Base-by-base conservation (phyloP, 2,797 vertebrate genomes). In the Loris lydekkerianus region DNA sequence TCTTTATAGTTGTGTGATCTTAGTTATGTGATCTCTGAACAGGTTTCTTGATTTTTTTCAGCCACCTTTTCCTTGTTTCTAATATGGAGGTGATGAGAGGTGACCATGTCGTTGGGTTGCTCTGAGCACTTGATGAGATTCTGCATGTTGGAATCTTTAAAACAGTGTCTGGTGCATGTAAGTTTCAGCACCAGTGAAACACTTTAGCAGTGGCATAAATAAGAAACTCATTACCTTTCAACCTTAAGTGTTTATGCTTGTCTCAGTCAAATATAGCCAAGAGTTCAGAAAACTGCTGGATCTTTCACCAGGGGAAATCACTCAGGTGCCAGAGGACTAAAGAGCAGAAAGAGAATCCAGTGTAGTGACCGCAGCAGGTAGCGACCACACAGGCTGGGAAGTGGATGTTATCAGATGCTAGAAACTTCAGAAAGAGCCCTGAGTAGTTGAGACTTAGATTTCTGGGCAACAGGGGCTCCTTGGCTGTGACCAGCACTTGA, bases 11-110 rank as follows among this genome's bases (percentile, higher is more conserved):
- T 69, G 11, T 31, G 3, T 89, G 20, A 67, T 78, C 17, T n/a
- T n/a, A 43, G 60, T 82, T 70, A 31, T 53, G 46, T 75, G 49
- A 76, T 69, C 40, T 80, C 67, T 72, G n/a, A 86, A 81, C 3
- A 34, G 53, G 17, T 34, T 77, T 94, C 73, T 27, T 43, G 34
- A 83, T 49, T 85, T 63, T 29, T 77, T 18, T 8, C 8, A 75
- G 78, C 31, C 53, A 91, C 15, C 34, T 81, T 89, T 81, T 77
- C n/a, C 65, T 88, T 20, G 37, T 89, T 89, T 89, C 31, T 80
- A 43, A 86, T 34, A 20, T 46, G 49, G n/a, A 31, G 46, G 21
- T 81, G 25, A 27, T 85, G 34, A 56, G 46, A 29, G 31, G 31
- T 21, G 69, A 5, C 34, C 25, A 40, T 70, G 34, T 67, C 29